Evolutionary conservation across 2,797 vertebrate species (phyloP).

Genomic region (Botia almorhae): DNA sequence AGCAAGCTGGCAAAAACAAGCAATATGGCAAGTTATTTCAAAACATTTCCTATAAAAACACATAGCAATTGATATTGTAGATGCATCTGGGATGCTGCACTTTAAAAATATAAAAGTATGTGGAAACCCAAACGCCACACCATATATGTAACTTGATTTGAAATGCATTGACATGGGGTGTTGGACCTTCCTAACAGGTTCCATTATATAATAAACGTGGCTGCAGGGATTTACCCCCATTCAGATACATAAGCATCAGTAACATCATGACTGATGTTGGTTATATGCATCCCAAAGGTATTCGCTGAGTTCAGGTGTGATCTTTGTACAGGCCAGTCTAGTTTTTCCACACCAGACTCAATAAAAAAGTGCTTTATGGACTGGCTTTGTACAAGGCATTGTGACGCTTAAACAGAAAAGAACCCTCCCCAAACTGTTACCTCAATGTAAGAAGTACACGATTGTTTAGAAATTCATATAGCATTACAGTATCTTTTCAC

Average conservation of each 20-base stretch:
- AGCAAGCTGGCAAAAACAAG: not conserved
- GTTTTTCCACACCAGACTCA: not conserved
- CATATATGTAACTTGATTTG: not conserved
- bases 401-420: not conserved
- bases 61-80: not conserved
- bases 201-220: not conserved
- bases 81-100: not conserved
- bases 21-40: not conserved
- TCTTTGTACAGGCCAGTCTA: not conserved
- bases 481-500: not conserved
- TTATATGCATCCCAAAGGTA: not conserved
- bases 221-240: not conserved
- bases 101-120: not conserved
- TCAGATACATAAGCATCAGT: not conserved
- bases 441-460: not conserved
- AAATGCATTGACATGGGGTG: not conserved
- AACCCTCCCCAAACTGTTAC: not conserved
- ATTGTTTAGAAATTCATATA: not conserved
- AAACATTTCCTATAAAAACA: not conserved
- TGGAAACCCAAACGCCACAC: not conserved
- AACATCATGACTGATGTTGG: not conserved
- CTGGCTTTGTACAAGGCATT: not conserved
- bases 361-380: not conserved
- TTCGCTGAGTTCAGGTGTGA: not conserved
- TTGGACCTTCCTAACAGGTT: not conserved